Conservation (phyloP, 2,113 vertebrate genomes). For the Lepisosteus osseus region DNA sequence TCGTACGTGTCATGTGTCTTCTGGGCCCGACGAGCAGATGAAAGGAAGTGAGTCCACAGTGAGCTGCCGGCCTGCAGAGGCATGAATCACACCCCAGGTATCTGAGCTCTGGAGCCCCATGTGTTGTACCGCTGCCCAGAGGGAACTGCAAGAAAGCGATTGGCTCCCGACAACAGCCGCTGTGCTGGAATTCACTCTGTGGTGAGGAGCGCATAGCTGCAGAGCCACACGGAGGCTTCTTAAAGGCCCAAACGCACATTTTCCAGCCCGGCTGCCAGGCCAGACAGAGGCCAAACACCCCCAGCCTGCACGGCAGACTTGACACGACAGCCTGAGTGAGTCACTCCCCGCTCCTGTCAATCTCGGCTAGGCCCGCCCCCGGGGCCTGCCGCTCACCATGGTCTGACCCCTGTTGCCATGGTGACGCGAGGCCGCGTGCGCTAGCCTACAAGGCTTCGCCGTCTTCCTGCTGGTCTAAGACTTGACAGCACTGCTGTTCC, state of each 20-base stretch:
- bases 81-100: conserved; percentile 13
- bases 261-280: conserved; percentile 12
- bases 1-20: too few relatives aligned
- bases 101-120: background rate
- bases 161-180: background rate
- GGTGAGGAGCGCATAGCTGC: conserved; percentile 1
- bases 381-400: background rate
- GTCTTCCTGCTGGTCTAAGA: too few relatives aligned
- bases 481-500: too few relatives aligned
- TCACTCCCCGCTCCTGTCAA: background rate
- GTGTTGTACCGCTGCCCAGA: background rate
- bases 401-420: conserved; percentile 3
- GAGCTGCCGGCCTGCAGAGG: background rate
- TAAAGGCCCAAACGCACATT: conserved; percentile 3
- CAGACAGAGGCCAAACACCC: background rate
- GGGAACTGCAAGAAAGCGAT: background rate
- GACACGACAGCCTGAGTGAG: background rate
- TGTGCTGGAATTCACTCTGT: background rate
- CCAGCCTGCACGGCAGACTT: background rate
- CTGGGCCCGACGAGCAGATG: background rate
- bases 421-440: background rate
- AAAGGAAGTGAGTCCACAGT: background rate
- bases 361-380: background rate
- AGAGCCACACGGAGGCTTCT: background rate
- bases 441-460: background rate